phyloP scores from a whole-genome alignment of 2,797 vertebrate species.

The Nannoperca australis region DNA sequence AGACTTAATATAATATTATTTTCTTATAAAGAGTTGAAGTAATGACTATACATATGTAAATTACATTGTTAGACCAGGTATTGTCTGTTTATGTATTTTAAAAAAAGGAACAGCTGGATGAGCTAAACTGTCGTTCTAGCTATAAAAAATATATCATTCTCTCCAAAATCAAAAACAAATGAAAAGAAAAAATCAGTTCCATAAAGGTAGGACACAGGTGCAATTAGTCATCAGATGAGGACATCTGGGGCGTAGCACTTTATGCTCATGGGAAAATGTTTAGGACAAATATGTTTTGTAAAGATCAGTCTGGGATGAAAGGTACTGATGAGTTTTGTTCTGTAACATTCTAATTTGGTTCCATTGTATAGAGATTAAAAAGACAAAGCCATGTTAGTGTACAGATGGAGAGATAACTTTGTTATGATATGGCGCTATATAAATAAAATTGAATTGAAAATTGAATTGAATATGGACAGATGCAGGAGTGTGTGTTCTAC shows the following conservation, averaged over 20 bases:
- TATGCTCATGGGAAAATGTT: slow-evolving; percentile 16
- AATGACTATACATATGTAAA: background rate
- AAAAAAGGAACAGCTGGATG: slow-evolving; percentile 16
- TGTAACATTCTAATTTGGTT: background rate
- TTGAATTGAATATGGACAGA: background rate
- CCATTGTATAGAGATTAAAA: background rate
- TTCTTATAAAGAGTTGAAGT: background rate
- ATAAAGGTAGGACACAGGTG: slow-evolving; percentile 43
- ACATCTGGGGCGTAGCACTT: slow-evolving; percentile 15
- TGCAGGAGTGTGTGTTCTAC: no score
- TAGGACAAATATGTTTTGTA: slow-evolving; percentile 13
- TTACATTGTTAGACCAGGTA: background rate
- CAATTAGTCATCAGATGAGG: background rate
- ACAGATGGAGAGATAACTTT: no score
- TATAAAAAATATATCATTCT: background rate
- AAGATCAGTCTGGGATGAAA: background rate
- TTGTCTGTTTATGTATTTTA: background rate
- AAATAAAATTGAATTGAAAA: no score
- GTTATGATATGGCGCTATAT: no score
- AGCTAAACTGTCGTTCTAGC: background rate
- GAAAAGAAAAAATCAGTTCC: background rate
- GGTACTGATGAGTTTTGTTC: background rate
- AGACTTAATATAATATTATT: background rate
- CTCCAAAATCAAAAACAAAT: background rate
- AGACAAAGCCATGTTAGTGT: background rate